These are phyloP conservation scores for Leiothrix lutea DNA, from an alignment of 2,113 vertebrate species.

Conservation along the genomic window DNA sequence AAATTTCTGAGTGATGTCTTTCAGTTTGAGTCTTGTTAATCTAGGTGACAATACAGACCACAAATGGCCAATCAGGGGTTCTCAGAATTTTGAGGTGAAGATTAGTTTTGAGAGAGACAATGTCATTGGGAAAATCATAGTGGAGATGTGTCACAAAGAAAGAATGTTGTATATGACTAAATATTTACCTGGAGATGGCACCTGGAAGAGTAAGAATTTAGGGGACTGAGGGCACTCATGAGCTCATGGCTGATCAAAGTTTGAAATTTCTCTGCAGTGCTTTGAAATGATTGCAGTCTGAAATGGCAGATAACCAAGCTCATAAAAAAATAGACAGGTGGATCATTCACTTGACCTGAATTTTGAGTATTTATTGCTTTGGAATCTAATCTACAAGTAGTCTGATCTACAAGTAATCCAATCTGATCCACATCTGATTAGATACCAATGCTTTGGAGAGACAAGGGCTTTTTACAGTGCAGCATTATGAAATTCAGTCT, in stretches of 20 bases:
- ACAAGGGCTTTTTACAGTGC: background rate
- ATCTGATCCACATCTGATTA: background rate
- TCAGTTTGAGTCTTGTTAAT: background rate
- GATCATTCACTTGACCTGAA: background rate
- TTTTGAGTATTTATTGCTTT: background rate
- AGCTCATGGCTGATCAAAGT: background rate
- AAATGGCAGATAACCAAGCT: background rate
- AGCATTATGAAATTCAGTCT: background rate
- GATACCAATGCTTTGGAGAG: background rate
- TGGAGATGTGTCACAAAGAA: background rate
- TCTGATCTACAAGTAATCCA: background rate
- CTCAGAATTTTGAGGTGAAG: background rate
- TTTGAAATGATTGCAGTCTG: background rate
- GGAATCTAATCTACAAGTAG: background rate
- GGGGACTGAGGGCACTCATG: background rate
- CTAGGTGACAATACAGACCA: background rate
- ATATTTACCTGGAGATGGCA: background rate
- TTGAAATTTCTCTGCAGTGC: background rate
- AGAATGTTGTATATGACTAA: background rate
- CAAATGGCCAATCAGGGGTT: background rate
- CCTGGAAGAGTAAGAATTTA: background rate
- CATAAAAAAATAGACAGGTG: background rate
- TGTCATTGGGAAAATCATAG: background rate
- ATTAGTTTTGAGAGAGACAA: background rate
- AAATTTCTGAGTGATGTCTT: background rate